Percentiles rank a stretch among this genome's conserved stretches.
Evolutionary conservation across 2,797 vertebrate genomes (phyloP).

Genomic region (Potorous gilbertii): DNA sequence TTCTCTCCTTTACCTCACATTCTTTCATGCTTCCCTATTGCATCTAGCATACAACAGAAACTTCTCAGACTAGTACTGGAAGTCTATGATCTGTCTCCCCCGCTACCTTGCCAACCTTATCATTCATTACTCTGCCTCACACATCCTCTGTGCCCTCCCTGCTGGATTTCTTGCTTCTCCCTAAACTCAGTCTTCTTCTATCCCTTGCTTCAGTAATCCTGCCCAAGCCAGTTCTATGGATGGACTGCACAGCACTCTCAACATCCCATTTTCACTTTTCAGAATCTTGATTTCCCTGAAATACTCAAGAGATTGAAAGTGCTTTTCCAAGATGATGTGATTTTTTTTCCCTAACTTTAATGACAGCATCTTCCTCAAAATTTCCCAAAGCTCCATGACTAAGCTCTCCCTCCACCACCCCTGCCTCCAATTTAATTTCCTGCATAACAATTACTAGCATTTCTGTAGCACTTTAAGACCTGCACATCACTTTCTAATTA

Average conservation of each 20-base stretch:
- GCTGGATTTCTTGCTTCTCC: background rate
- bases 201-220: background rate
- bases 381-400: background rate
- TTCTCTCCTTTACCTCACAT: background rate
- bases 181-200: background rate
- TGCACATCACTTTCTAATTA: background rate
- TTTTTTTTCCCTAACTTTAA: too few species aligned
- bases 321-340: too few species aligned
- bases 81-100: background rate
- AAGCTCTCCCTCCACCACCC: background rate
- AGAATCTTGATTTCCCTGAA: too few species aligned
- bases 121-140: background rate
- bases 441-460: background rate
- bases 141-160: background rate
- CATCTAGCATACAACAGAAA: background rate
- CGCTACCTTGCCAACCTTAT: background rate
- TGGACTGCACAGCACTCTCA: too few species aligned
- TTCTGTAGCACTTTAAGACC: background rate
- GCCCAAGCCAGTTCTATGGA: background rate
- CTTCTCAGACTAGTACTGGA: background rate
- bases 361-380: too few species aligned
- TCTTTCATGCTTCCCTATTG: background rate
- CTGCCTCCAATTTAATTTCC: background rate
- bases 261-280: too few species aligned
- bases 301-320: too few species aligned